Evolutionary conservation across 2,888 invertebrate genomes (phyloP).

Genomic region (Dicranocentrus wangi): DNA sequence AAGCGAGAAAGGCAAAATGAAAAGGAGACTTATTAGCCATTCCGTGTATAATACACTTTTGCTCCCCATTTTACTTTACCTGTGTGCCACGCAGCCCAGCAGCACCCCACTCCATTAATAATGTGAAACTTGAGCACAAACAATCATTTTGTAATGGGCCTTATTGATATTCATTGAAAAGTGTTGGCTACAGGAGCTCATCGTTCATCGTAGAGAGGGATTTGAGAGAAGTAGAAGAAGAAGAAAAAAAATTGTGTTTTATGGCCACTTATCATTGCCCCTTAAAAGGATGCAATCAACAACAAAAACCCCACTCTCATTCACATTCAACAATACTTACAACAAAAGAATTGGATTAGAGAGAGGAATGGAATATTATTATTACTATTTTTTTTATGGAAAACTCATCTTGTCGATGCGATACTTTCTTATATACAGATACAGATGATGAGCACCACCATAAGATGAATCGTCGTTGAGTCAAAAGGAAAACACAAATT

Average conservation of each 20-base stretch:
- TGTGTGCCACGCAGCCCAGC: background rate
- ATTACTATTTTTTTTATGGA: slow-evolving; percentile 32
- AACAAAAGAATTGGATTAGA: slow-evolving; percentile 24
- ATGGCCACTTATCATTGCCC: slow-evolving; percentile 46
- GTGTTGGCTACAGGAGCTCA: background rate
- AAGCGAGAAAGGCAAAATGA: slow-evolving; percentile 1
- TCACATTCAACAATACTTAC: slow-evolving; percentile 3
- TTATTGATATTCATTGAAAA: slow-evolving; percentile 61
- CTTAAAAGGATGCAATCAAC: slow-evolving; percentile 48
- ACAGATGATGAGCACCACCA: too few relatives aligned
- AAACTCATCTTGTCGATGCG: slow-evolving; percentile 10
- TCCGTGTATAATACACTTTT: background rate
- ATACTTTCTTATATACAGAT: too few relatives aligned
- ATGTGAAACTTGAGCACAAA: slow-evolving; percentile 24
- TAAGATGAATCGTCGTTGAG: too few relatives aligned
- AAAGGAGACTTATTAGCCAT: slow-evolving; percentile 11
- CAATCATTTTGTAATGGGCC: slow-evolving; percentile 31
- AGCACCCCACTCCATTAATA: slow-evolving; percentile 33
- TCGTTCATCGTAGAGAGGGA: background rate
- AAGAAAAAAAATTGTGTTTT: slow-evolving; percentile 45
- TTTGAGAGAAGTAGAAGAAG: slow-evolving; percentile 1
- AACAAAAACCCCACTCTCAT: slow-evolving; percentile 16
- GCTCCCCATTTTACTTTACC: too few relatives aligned
- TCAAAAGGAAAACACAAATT: background rate
- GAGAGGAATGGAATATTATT: background rate